A percentile compares a stretch with the other conserved stretches of the same genome.
Conservation (phyloP, 1,140 invertebrate genomes). For the Meloidogyne exigua region DNA sequence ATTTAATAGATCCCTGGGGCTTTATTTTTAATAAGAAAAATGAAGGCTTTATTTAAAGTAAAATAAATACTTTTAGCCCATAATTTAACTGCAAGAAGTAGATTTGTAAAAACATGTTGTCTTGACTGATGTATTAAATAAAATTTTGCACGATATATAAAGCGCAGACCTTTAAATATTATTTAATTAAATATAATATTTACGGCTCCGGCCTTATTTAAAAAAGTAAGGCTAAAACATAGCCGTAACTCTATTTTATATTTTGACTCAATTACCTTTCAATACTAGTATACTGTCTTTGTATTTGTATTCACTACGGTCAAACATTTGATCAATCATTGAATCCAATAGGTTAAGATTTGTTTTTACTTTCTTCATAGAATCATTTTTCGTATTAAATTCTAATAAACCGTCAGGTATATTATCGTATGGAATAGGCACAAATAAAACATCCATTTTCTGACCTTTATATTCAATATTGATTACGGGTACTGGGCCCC, state of each 20-base stretch:
- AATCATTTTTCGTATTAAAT: background rate
- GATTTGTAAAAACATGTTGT: background rate
- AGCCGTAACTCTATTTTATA: too few species aligned
- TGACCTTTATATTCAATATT: background rate
- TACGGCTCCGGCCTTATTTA: too few species aligned
- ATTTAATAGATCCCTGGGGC: too few species aligned
- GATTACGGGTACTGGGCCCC: slow-evolving; percentile 6
- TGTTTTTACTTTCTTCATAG: background rate
- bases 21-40: too few species aligned
- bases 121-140: slow-evolving; percentile 8
- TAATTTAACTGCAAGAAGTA: slow-evolving; percentile 8
- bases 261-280: background rate
- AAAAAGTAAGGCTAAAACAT: too few species aligned
- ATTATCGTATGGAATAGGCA: background rate
- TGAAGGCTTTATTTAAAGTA: too few species aligned
- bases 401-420: background rate
- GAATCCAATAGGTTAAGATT: background rate
- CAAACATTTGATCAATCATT: slow-evolving; percentile 5
- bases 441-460: slow-evolving; percentile 15
- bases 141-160: slow-evolving; percentile 14
- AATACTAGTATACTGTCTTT: background rate
- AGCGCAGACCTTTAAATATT: background rate
- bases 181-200: too few species aligned
- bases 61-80: slow-evolving; percentile 14
- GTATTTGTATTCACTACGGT: background rate